These are phyloP conservation scores for Oreochromis aureus DNA, from an alignment of 2,113 vertebrate species.

Conservation along the genomic window DNA sequence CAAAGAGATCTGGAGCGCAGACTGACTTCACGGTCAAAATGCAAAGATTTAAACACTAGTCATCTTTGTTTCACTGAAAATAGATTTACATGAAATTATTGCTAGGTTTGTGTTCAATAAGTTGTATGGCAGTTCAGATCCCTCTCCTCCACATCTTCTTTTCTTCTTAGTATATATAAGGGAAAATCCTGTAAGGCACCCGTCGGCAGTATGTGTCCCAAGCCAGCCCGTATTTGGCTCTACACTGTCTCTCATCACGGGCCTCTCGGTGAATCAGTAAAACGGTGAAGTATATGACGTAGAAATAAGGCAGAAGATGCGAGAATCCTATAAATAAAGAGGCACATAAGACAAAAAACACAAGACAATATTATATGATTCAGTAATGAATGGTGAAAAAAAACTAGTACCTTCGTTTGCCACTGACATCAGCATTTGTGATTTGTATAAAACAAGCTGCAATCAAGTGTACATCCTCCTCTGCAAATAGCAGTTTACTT, in stretches of 20 bases:
- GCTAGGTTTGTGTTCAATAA: background rate
- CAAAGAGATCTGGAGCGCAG: background rate
- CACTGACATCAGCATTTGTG: background rate
- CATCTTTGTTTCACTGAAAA: background rate
- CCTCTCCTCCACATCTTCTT: background rate
- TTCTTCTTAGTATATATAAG: constrained; percentile 80
- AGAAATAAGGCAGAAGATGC: constrained; percentile 86
- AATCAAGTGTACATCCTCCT: constrained; percentile 1
- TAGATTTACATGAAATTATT: background rate
- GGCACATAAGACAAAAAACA: background rate
- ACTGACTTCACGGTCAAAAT: background rate
- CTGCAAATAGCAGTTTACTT: background rate
- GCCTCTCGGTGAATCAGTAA: constrained; percentile 83
- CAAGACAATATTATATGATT: background rate
- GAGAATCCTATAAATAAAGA: constrained; percentile 67
- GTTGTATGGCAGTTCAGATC: background rate
- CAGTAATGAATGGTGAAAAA: background rate
- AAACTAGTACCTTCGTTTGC: background rate
- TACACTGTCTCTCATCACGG: constrained; percentile 83
- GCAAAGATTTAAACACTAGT: background rate
- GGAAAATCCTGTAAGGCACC: constrained; percentile 86
- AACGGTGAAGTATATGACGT: constrained; percentile 79
- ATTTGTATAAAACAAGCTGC: background rate
- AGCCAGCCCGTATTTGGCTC: constrained; percentile 79
- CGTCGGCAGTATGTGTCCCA: constrained; percentile 83